Evolutionary conservation across 2,113 vertebrate species (phyloP).

Genomic region (Bolborhynchus lineola): DNA sequence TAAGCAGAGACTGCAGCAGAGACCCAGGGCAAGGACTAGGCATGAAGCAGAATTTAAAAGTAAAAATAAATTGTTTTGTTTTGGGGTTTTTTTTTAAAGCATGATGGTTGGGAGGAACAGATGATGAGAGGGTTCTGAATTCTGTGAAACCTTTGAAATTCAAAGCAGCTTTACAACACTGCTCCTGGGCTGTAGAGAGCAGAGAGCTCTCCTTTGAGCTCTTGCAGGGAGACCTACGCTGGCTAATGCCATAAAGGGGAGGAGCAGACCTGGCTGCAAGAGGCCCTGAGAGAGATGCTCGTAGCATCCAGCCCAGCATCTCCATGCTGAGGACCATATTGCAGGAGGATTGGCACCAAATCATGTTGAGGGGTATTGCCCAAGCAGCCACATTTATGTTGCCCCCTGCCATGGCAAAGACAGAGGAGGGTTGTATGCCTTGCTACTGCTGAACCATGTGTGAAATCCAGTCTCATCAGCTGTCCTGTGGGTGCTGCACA

Average conservation of each 20-base stretch:
- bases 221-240: fast-evolving
- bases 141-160: neutral
- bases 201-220: neutral
- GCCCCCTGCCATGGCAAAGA: fast-evolving
- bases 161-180: neutral
- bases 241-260: neutral
- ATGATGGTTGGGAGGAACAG: neutral
- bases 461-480: neutral
- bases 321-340: neutral
- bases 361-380: fast-evolving
- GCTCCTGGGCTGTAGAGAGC: neutral
- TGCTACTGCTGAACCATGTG: neutral
- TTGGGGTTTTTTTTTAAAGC: neutral
- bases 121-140: neutral
- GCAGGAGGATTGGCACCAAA: neutral
- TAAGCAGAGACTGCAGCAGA: neutral
- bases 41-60: neutral
- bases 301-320: neutral
- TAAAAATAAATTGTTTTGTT: neutral
- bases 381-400: neutral
- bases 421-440: neutral
- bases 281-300: neutral
- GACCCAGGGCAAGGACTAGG: neutral
- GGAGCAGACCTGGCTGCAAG: neutral
- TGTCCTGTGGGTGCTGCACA: neutral